These are phyloP conservation scores for Eupeodes latifasciatus DNA, from an alignment of 2,888 invertebrate genomes.

Conservation along the genomic window DNA sequence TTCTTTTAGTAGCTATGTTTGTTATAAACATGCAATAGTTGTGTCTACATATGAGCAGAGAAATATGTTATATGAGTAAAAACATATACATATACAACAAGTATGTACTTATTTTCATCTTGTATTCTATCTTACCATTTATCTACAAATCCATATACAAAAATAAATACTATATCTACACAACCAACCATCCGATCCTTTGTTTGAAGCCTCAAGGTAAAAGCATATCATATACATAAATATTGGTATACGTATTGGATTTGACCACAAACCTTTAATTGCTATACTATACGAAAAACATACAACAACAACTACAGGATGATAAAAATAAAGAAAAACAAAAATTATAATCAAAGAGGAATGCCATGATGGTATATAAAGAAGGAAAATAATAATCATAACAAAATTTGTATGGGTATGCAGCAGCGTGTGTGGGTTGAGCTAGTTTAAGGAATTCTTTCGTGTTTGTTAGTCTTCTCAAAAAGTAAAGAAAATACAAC, in stretches of 20 bases:
- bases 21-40: too few relatives aligned
- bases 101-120: too few relatives aligned
- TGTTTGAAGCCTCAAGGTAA: constrained; percentile 62
- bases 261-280: constrained; percentile 72
- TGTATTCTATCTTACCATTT: not conserved
- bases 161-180: too few relatives aligned
- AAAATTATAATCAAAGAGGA: constrained; percentile 33
- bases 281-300: constrained; percentile 49
- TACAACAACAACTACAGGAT: not conserved
- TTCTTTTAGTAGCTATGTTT: too few relatives aligned
- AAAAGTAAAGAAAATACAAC: not conserved
- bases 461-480: constrained; percentile 7
- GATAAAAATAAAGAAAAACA: constrained; percentile 27
- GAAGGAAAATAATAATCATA: constrained; percentile 43
- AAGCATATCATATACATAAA: constrained; percentile 48
- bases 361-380: constrained; percentile 1
- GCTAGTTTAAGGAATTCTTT: constrained; percentile 62
- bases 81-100: too few relatives aligned
- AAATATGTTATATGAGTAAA: too few relatives aligned
- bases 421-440: constrained; percentile 42
- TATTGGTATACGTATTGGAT: constrained; percentile 71
- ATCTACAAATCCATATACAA: constrained; percentile 6
- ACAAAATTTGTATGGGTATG: constrained; percentile 20
- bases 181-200: constrained; percentile 12
- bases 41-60: too few relatives aligned